Conservation (phyloP, 2,797 vertebrate genomes). For the Gastrophryne carolinensis region DNA sequence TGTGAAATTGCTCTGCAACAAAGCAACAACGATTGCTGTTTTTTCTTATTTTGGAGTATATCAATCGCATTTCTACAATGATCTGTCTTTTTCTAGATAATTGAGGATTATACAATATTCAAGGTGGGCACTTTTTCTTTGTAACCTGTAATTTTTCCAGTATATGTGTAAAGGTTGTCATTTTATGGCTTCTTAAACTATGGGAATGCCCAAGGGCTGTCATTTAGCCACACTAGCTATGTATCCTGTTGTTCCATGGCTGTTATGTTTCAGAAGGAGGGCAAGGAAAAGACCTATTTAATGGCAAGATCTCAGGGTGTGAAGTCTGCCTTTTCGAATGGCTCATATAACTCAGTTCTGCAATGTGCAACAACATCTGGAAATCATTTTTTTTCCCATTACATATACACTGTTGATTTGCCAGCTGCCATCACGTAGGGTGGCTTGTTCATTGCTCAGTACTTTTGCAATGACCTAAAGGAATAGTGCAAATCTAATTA, state of each 20-base stretch:
- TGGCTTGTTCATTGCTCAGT: slow-evolving; percentile 14
- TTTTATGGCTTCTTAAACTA: background rate
- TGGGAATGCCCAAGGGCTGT: background rate
- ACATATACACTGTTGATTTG: background rate
- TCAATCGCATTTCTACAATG: too few species aligned
- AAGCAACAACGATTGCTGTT: too few species aligned
- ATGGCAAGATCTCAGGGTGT: background rate
- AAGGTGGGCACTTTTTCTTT: background rate
- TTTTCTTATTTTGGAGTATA: too few species aligned
- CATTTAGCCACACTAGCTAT: background rate
- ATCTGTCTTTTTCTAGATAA: background rate
- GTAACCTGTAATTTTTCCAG: background rate
- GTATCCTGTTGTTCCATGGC: background rate
- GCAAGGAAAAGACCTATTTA: background rate
- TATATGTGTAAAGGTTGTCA: background rate
- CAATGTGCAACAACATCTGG: slow-evolving; percentile 6
- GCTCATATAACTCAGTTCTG: background rate
- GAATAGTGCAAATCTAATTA: slow-evolving; percentile 35
- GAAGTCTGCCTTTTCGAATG: slow-evolving; percentile 16
- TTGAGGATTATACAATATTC: background rate
- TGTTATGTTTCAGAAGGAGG: background rate
- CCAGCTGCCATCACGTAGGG: slow-evolving; percentile 26
- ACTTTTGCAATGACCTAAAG: slow-evolving; percentile 30
- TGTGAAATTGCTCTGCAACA: too few species aligned
- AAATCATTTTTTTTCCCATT: slow-evolving; percentile 9